Percentiles rank a stretch among this genome's conserved stretches.
Conservation (phyloP, 2,888 invertebrate species). For the Glomeris marginata region DNA sequence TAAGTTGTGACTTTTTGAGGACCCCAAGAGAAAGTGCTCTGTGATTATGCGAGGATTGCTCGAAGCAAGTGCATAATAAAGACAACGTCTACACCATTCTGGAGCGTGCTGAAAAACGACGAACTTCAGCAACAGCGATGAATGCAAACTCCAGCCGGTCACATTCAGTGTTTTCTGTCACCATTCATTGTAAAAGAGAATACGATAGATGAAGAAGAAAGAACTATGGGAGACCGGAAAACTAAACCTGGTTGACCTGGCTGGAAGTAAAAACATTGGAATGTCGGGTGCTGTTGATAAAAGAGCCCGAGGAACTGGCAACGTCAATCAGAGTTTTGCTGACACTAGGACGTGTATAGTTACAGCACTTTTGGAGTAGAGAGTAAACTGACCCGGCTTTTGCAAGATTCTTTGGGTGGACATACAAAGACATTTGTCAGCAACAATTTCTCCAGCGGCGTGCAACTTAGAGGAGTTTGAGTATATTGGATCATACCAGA, state of each 20-base stretch:
- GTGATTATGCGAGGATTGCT: slow-evolving; percentile 53
- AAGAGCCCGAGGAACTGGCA: slow-evolving; percentile 80
- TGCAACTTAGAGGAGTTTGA: slow-evolving; percentile 75
- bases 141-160: slow-evolving; percentile 91
- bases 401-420: slow-evolving; percentile 93
- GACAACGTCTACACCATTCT: slow-evolving; percentile 71
- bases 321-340: slow-evolving; percentile 89
- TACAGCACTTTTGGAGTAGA: slow-evolving; percentile 87
- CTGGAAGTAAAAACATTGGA: slow-evolving; percentile 95
- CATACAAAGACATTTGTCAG: slow-evolving; percentile 90
- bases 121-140: slow-evolving; percentile 85
- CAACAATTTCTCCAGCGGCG: slow-evolving; percentile 81
- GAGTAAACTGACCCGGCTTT: slow-evolving; percentile 83
- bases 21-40: slow-evolving; percentile 23
- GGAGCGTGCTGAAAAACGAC: slow-evolving; percentile 63
- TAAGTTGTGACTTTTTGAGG: slow-evolving; percentile 36
- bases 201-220: slow-evolving; percentile 71
- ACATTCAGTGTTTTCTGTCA: slow-evolving; percentile 89
- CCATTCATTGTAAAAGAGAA: slow-evolving; percentile 49
- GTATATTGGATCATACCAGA: slow-evolving; percentile 91
- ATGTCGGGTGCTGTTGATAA: slow-evolving; percentile 84
- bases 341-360: slow-evolving; percentile 90
- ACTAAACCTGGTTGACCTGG: slow-evolving; percentile 83
- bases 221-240: slow-evolving; percentile 89
- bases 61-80: slow-evolving; percentile 74